Percentiles rank a stretch among this genome's conserved stretches.
phyloP scores from a whole-genome alignment of 2,113 vertebrate genomes.

The Mesembrinibis cayennensis region DNA sequence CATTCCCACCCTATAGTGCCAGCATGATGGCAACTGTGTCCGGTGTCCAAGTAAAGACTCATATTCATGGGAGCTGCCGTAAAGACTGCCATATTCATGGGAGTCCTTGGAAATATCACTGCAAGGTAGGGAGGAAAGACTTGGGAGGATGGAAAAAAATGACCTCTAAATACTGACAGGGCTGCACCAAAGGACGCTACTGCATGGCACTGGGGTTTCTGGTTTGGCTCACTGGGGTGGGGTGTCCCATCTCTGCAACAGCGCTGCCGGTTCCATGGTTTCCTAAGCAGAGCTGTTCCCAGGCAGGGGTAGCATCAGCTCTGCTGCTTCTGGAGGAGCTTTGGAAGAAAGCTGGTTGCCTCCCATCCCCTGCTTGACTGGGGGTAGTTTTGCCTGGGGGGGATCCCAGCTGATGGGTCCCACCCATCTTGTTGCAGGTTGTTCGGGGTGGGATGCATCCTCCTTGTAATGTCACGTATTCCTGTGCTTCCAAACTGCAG shows the following conservation, averaged over 20 bases:
- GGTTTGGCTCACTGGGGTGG: accelerated
- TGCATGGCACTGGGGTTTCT: not conserved
- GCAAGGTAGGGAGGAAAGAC: not conserved
- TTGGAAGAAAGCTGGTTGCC: not conserved
- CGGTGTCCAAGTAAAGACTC: too few species aligned
- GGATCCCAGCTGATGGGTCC: accelerated
- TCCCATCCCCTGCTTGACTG: not conserved
- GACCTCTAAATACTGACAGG: not conserved
- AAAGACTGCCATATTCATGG: not conserved
- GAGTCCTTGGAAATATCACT: not conserved
- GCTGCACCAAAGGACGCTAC: not conserved
- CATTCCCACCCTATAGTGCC: not conserved
- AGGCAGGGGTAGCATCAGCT: not conserved
- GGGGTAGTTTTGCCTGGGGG: not conserved
- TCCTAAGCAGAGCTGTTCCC: not conserved
- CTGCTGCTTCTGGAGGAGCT: not conserved
- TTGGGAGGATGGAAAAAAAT: not conserved
- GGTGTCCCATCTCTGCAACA: not conserved
- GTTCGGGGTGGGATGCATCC: not conserved
- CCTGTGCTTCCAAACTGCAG: not conserved
- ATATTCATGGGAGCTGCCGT: too few species aligned
- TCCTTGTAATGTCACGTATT: accelerated
- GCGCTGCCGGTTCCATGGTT: accelerated
- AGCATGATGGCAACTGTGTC: not conserved
- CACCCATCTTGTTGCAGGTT: not conserved